Conservation (phyloP, 2,888 invertebrate species). For the Rhagonycha lutea region DNA sequence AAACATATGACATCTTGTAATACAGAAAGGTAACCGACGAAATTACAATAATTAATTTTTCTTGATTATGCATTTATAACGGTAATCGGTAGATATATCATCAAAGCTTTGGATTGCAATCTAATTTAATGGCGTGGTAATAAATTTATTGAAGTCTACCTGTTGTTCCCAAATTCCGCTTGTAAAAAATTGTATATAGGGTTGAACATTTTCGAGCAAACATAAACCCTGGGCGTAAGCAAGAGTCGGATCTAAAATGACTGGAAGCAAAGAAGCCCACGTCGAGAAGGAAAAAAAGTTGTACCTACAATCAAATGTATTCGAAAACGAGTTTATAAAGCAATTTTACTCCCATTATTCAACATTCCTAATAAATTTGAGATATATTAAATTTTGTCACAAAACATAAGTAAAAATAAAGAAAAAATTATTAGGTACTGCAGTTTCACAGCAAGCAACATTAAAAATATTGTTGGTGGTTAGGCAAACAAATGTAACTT, state of each 20-base stretch:
- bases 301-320: background rate
- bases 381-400: background rate
- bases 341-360: background rate
- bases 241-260: background rate
- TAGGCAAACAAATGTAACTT: constrained; percentile 1
- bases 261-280: background rate
- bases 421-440: background rate
- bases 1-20: constrained; percentile 30
- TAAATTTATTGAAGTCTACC: background rate
- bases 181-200: background rate
- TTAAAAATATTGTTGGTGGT: constrained; percentile 2
- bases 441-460: background rate
- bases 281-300: background rate
- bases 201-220: background rate
- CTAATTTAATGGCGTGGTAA: background rate
- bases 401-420: background rate
- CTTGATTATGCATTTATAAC: background rate
- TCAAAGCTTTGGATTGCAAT: background rate
- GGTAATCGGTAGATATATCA: background rate
- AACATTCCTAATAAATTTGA: background rate
- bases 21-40: constrained; percentile 19
- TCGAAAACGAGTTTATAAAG: background rate
- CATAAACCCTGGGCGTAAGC: no score
- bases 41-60: constrained; percentile 22
- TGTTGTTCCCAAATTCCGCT: background rate